phyloP scores from a whole-genome alignment of 2,113 vertebrate species.

The Geococcyx californianus region DNA sequence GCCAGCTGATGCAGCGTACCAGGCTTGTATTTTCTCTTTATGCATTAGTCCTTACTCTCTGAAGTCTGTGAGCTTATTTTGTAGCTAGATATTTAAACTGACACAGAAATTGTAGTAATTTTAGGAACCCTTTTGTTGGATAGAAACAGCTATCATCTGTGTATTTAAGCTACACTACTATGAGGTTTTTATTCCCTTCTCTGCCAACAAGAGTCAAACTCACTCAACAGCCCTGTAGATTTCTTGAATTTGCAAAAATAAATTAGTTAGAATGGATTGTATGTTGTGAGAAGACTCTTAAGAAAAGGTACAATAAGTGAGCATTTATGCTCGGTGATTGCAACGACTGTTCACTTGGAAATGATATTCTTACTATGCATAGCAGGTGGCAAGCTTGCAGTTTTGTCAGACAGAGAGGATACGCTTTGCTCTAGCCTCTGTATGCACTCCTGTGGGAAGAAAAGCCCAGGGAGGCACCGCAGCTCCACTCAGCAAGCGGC shows the following conservation, averaged over 20 bases:
- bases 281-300: neutral
- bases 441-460: neutral
- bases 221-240: neutral
- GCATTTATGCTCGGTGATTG: neutral
- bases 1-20: neutral
- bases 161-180: neutral
- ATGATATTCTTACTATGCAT: neutral
- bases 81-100: constrained; percentile 1
- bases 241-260: neutral
- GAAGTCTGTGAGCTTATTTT: neutral
- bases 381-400: neutral
- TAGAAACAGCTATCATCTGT: neutral
- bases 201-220: neutral
- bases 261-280: constrained; percentile 1
- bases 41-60: neutral
- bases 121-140: neutral
- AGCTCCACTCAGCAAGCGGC: neutral
- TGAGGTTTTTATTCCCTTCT: neutral
- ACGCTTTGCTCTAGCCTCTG: neutral
- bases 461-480: neutral
- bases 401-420: neutral
- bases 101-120: constrained; percentile 20
- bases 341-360: neutral
- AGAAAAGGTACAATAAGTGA: neutral
- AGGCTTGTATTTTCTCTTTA: neutral